A percentile compares a stretch with the other conserved stretches of the same genome.
These are phyloP conservation scores for Mastomys natalensis DNA, from an alignment of 2,113 vertebrate genomes.

Conservation along the genomic window DNA sequence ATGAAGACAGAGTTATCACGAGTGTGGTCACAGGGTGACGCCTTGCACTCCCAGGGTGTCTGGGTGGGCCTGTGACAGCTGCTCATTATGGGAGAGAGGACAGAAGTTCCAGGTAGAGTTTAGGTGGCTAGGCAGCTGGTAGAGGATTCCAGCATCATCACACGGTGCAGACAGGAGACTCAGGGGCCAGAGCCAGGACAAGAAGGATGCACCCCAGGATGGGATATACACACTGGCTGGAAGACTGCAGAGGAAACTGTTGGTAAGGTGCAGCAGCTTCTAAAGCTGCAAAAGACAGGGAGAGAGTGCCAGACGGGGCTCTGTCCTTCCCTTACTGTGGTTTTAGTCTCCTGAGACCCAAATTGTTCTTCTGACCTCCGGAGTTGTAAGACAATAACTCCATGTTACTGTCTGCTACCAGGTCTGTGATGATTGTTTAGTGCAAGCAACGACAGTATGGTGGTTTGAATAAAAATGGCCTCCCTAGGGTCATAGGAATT, in stretches of 20 bases:
- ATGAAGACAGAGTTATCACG: not conserved
- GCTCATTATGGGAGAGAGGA: not conserved
- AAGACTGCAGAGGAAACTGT: fast-evolving
- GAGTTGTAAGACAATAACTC: not conserved
- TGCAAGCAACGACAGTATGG: not conserved
- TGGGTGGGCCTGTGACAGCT: not conserved
- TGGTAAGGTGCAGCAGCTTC: fast-evolving
- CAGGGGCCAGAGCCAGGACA: not conserved
- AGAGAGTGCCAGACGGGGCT: not conserved
- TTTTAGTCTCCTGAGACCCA: not conserved
- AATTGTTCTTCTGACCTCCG: not conserved
- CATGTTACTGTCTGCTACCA: not conserved
- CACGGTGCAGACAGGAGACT: not conserved
- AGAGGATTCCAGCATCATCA: not conserved
- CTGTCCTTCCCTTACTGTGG: not conserved
- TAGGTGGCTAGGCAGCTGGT: not conserved
- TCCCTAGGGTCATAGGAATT: not conserved
- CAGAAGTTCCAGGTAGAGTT: not conserved
- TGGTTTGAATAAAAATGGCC: not conserved
- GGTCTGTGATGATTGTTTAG: not conserved
- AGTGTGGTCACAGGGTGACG: not conserved
- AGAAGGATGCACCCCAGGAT: not conserved
- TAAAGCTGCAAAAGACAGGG: not conserved
- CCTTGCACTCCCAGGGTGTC: not conserved
- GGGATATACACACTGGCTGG: fast-evolving